Conservation (phyloP, 1,140 invertebrate genomes). For the Drosophila malerkotliana region DNA sequence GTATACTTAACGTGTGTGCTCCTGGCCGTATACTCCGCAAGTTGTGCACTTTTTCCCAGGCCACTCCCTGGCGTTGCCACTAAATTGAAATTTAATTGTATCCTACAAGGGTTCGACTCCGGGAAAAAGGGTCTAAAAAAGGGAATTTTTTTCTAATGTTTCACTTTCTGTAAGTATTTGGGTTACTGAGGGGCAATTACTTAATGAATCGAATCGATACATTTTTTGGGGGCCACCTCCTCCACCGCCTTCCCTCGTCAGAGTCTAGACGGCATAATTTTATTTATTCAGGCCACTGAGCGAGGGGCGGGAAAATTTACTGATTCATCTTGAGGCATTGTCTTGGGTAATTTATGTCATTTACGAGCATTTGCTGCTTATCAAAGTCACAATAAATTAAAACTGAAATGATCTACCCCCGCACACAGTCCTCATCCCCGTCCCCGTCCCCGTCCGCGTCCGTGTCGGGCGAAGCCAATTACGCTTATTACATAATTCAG, state of each 20-base stretch:
- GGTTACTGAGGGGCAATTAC: slow-evolving; percentile 22
- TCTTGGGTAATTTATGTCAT: slow-evolving; percentile 72
- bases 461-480: slow-evolving; percentile 59
- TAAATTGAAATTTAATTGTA: slow-evolving; percentile 62
- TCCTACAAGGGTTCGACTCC: slow-evolving; percentile 35
- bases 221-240: not conserved
- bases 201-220: slow-evolving; percentile 58
- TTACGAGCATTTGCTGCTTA: slow-evolving; percentile 67
- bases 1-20: slow-evolving; percentile 50
- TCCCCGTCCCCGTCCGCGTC: not conserved
- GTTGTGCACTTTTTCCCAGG: slow-evolving; percentile 31
- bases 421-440: not conserved
- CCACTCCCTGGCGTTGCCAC: slow-evolving; percentile 6
- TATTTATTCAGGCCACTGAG: slow-evolving; percentile 19
- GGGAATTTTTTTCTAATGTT: slow-evolving; percentile 7
- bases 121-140: slow-evolving; percentile 27
- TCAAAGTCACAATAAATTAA: slow-evolving; percentile 78
- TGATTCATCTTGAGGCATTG: slow-evolving; percentile 51
- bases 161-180: not conserved
- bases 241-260: not conserved
- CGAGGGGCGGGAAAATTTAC: slow-evolving; percentile 16
- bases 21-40: slow-evolving; percentile 14
- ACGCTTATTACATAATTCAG: slow-evolving; percentile 79
- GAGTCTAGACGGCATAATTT: slow-evolving; percentile 65
- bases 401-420: slow-evolving; percentile 44